A percentile compares a stretch with the other conserved stretches of the same genome.
These are phyloP conservation scores for Serripes groenlandicus DNA, from an alignment of 2,888 invertebrate genomes.

Conservation along the genomic window DNA sequence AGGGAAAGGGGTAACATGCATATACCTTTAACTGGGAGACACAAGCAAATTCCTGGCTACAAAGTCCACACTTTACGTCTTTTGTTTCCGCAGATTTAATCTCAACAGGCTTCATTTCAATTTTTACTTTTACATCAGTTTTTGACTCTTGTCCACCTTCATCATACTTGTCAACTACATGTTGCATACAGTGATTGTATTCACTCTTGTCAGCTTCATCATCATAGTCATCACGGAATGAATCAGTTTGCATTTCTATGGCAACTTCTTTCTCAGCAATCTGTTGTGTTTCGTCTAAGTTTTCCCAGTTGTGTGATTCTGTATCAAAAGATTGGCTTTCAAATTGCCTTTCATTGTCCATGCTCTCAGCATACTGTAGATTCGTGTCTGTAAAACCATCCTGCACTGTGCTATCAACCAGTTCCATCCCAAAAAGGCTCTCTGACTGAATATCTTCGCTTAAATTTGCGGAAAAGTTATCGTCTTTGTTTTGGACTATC, in stretches of 20 bases:
- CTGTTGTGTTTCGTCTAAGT: neutral
- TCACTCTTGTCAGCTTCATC: neutral
- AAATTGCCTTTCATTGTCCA: neutral
- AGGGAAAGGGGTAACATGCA: too few species aligned
- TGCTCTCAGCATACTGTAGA: neutral
- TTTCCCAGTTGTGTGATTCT: neutral
- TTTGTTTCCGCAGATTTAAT: neutral
- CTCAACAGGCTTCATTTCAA: neutral
- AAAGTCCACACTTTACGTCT: slow-evolving; percentile 76
- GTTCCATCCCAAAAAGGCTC: slow-evolving; percentile 5
- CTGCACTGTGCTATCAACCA: neutral
- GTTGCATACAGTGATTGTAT: neutral
- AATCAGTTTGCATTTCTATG: slow-evolving; percentile 5
- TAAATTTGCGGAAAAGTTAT: slow-evolving; percentile 11
- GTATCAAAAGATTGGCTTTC: neutral
- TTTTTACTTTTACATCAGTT: neutral
- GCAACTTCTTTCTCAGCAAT: neutral
- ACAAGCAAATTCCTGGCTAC: slow-evolving; percentile 77
- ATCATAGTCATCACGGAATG: neutral
- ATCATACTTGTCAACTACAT: too few species aligned
- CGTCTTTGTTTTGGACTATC: slow-evolving; percentile 49
- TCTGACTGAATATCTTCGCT: slow-evolving; percentile 27
- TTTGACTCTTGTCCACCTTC: neutral
- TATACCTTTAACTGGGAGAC: slow-evolving; percentile 76
- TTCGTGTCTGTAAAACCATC: neutral